Conservation (phyloP, 2,797 vertebrate genomes). For the Sternarchorhynchus goeldii region DNA sequence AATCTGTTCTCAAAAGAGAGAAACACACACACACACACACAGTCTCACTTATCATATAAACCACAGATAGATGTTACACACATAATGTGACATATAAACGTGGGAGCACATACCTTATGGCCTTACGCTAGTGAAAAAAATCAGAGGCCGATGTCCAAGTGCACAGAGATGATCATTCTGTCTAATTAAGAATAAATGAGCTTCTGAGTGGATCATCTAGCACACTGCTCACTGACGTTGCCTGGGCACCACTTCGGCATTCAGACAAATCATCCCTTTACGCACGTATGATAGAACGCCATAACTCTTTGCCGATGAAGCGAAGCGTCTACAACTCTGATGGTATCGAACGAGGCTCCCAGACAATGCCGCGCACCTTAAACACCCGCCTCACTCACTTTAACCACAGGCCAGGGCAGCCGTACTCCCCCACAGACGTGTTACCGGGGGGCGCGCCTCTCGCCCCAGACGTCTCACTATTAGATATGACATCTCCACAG, state of each 20-base stretch:
- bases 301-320: constrained; percentile 43
- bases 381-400: constrained; percentile 38
- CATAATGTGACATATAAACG: constrained; percentile 14
- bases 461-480: neutral
- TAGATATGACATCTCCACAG: neutral
- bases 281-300: constrained; percentile 38
- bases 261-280: constrained; percentile 49
- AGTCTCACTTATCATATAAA: constrained; percentile 2
- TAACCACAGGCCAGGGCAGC: constrained; percentile 34
- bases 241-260: constrained; percentile 18
- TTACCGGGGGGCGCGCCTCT: neutral
- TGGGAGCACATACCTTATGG: neutral
- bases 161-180: constrained; percentile 41
- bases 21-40: neutral
- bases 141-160: neutral
- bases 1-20: constrained; percentile 36
- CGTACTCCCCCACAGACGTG: constrained; percentile 26
- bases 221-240: constrained; percentile 12
- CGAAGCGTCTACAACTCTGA: constrained; percentile 40
- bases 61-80: neutral
- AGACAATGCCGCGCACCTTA: constrained; percentile 40
- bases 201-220: constrained; percentile 41
- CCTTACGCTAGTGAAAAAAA: too few relatives aligned
- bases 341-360: constrained; percentile 27
- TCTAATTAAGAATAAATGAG: constrained; percentile 51